Evolutionary conservation across 2,113 vertebrate species (phyloP).

Genomic region (Lophius piscatorius): DNA sequence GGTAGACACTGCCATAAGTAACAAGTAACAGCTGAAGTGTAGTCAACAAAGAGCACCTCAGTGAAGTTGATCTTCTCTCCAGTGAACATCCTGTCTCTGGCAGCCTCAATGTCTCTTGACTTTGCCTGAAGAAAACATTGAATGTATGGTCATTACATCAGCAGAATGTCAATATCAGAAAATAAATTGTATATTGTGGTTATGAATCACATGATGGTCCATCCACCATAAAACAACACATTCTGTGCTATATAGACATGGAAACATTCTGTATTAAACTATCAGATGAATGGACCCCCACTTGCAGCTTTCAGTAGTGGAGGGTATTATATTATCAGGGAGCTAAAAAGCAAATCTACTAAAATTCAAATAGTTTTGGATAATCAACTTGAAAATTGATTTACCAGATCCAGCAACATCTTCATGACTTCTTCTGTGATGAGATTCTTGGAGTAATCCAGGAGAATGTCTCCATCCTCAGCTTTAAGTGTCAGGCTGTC

Average conservation of each 20-base stretch:
- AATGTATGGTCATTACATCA: neutral
- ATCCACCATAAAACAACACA: neutral
- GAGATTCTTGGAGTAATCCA: constrained; percentile 98
- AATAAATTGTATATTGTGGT: neutral
- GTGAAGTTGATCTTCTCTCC: constrained; percentile 98
- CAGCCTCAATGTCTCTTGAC: constrained; percentile 89
- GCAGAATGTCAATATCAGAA: neutral
- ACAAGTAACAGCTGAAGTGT: constrained; percentile 1
- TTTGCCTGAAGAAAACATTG: constrained; percentile 82
- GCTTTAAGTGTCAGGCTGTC: constrained; percentile 85
- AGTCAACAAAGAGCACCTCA: constrained; percentile 81
- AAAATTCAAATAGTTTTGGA: neutral
- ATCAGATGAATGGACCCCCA: neutral
- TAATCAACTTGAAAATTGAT: neutral
- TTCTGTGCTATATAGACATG: neutral
- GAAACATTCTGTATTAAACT: neutral
- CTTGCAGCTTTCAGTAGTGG: neutral
- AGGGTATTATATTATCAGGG: neutral
- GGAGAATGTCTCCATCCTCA: constrained; percentile 89
- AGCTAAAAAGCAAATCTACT: no score
- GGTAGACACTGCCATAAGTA: neutral
- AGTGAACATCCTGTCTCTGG: constrained; percentile 90
- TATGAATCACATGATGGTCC: neutral
- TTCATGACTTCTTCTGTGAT: constrained; percentile 91
- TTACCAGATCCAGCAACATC: constrained; percentile 92